phyloP scores from a whole-genome alignment of 2,888 invertebrate genomes.

The Tinea pellionella region DNA sequence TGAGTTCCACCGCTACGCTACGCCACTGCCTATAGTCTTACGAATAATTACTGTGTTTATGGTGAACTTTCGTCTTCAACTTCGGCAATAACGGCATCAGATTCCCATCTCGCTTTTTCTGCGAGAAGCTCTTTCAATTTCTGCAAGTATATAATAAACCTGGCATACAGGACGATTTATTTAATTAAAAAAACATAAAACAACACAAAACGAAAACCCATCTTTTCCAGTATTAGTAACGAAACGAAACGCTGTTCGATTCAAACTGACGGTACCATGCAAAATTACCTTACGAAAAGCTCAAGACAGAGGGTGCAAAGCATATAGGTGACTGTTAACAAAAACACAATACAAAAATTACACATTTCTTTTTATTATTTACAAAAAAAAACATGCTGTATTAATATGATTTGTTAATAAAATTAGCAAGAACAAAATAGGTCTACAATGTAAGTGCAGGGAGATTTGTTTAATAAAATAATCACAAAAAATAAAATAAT shows the following conservation, averaged over 20 bases:
- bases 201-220: not conserved
- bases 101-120: constrained; percentile 72
- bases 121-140: constrained; percentile 68
- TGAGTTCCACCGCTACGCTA: too few species aligned
- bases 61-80: constrained; percentile 75
- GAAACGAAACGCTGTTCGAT: not conserved
- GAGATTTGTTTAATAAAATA: too few species aligned
- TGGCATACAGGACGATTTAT: not conserved
- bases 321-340: too few species aligned
- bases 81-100: constrained; percentile 77
- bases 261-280: not conserved
- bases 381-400: too few species aligned
- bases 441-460: too few species aligned
- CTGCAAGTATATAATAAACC: constrained; percentile 35
- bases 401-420: too few species aligned
- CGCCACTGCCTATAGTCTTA: not conserved
- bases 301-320: too few species aligned
- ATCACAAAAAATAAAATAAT: too few species aligned
- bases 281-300: too few species aligned
- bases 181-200: not conserved
- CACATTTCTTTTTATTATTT: too few species aligned
- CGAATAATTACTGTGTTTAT: constrained; percentile 24
- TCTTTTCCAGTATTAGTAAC: not conserved
- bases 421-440: too few species aligned
- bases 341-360: too few species aligned